phyloP scores from a whole-genome alignment of 2,888 invertebrate genomes.

The Carabus problematicus region DNA sequence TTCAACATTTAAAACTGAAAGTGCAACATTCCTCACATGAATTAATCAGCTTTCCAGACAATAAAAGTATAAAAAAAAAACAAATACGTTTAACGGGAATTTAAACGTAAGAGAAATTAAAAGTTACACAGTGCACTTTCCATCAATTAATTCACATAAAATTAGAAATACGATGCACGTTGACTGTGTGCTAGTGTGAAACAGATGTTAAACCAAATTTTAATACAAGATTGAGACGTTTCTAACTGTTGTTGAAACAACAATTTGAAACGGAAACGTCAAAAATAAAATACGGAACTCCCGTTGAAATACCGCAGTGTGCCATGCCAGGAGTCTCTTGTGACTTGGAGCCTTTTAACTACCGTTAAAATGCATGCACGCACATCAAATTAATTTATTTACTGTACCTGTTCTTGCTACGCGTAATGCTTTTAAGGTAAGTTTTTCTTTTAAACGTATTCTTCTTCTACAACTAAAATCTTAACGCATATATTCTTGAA shows the following conservation, averaged over 20 bases:
- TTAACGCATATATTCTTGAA: no score
- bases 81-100: background rate
- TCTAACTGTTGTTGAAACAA: background rate
- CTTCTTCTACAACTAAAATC: no score
- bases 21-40: conserved; percentile 3
- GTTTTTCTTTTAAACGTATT: no score
- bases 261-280: conserved; percentile 28
- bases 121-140: conserved; percentile 23
- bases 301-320: background rate
- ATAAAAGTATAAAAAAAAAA: conserved; percentile 8
- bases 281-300: conserved; percentile 34
- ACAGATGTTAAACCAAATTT: background rate
- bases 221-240: no score
- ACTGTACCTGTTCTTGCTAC: no score
- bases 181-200: background rate
- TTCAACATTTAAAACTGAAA: conserved; percentile 1
- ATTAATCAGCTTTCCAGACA: conserved; percentile 2
- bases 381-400: no score
- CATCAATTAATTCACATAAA: conserved; percentile 13
- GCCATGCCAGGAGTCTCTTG: no score
- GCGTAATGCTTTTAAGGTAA: no score
- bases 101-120: conserved; percentile 6
- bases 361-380: conserved; percentile 9
- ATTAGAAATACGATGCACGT: conserved; percentile 14
- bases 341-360: background rate